Conservation (phyloP, 2,888 invertebrate genomes). For the Oeneis ivallda region DNA sequence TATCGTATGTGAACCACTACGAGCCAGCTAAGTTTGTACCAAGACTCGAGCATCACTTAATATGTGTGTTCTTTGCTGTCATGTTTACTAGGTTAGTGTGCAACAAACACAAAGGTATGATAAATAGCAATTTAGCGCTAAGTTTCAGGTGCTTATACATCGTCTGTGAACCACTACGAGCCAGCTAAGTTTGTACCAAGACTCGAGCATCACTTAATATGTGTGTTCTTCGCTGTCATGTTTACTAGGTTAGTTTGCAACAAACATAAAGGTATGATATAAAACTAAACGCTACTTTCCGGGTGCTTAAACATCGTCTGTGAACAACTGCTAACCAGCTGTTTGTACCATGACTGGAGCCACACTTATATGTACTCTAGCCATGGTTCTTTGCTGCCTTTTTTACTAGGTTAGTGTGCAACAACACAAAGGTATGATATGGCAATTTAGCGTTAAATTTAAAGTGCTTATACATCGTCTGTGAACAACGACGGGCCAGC, state of each 20-base stretch:
- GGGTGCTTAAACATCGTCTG: slow-evolving; percentile 89
- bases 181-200: slow-evolving; percentile 79
- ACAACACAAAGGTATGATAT: background rate
- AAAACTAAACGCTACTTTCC: slow-evolving; percentile 97
- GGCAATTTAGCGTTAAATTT: slow-evolving; percentile 96
- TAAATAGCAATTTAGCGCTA: slow-evolving; percentile 94
- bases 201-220: slow-evolving; percentile 91
- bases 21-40: slow-evolving; percentile 94
- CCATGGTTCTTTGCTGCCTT: slow-evolving; percentile 92
- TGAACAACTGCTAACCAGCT: slow-evolving; percentile 86
- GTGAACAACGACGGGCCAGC: background rate
- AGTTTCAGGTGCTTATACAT: slow-evolving; percentile 79
- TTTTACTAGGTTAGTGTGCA: slow-evolving; percentile 87
- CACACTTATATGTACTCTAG: slow-evolving; percentile 89
- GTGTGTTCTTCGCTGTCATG: slow-evolving; percentile 90
- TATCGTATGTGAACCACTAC: slow-evolving; percentile 82
- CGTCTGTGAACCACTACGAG: background rate
- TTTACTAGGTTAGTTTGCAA: slow-evolving; percentile 86
- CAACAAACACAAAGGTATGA: background rate
- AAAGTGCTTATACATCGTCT: slow-evolving; percentile 51
- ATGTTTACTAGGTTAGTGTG: slow-evolving; percentile 88
- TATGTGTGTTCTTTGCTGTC: slow-evolving; percentile 92
- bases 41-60: slow-evolving; percentile 91
- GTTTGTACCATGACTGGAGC: slow-evolving; percentile 94
- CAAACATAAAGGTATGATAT: background rate